Conservation (phyloP, 2,797 vertebrate genomes). For the Pseudochirops cupreus region DNA sequence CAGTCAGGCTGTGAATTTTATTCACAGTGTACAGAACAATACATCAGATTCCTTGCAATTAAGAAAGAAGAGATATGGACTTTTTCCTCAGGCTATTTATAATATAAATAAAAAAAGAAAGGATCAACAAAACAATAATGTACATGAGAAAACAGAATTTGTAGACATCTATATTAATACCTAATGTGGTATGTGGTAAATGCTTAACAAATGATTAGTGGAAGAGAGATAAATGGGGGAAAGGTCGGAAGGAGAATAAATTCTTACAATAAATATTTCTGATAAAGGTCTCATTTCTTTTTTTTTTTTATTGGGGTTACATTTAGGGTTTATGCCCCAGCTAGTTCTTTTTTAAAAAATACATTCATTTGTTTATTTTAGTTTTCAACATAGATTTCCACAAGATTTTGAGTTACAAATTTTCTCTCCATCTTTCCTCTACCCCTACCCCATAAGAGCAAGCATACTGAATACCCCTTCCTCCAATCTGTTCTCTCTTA, state of each 20-base stretch:
- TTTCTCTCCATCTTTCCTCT: no score
- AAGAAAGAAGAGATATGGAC: not conserved
- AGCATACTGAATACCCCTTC: no score
- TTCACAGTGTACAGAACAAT: not conserved
- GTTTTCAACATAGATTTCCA: no score
- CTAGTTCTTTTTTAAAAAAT: no score
- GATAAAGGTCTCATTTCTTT: not conserved
- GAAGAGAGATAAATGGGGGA: not conserved
- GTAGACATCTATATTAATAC: not conserved
- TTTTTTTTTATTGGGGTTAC: no score
- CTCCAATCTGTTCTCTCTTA: no score
- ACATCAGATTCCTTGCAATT: not conserved
- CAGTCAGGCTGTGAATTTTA: constrained; percentile 40
- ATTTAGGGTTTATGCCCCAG: no score
- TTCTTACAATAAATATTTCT: not conserved
- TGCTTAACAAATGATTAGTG: not conserved
- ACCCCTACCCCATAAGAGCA: no score
- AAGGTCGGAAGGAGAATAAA: not conserved
- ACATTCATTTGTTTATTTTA: no score
- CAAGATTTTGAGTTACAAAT: no score
- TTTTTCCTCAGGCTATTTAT: not conserved
- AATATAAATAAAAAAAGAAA: constrained; percentile 46
- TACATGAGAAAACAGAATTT: not conserved
- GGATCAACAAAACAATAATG: not conserved
- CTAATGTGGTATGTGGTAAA: not conserved